A percentile compares a stretch with the other conserved stretches of the same genome.
Conservation (phyloP, 2,113 vertebrate genomes). For the Gallinago undulata region DNA sequence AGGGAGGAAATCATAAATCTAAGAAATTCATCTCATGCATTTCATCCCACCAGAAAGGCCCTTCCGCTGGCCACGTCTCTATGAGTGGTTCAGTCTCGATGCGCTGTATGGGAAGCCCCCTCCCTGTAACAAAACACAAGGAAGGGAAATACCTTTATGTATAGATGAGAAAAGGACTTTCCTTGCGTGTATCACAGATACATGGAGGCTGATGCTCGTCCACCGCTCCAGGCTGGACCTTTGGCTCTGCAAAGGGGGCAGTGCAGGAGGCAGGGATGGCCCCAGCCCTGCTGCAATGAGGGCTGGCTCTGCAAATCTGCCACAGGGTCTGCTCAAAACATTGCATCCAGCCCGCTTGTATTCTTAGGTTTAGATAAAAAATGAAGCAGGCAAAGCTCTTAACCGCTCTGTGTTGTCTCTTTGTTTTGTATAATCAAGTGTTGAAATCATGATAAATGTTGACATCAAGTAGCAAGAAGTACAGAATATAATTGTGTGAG, state of each 20-base stretch:
- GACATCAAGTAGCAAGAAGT: conserved; percentile 19
- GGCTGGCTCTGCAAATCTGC: neutral
- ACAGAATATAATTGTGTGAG: neutral
- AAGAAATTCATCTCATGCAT: neutral
- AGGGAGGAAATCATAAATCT: neutral
- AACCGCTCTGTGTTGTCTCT: neutral
- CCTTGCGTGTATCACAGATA: neutral
- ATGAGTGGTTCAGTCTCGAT: rapidly evolving
- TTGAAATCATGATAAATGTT: conserved; percentile 41
- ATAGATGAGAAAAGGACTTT: neutral
- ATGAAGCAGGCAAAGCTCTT: neutral
- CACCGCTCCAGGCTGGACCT: neutral
- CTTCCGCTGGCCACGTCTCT: neutral
- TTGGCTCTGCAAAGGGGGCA: neutral
- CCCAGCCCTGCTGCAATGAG: rapidly evolving
- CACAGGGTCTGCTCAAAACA: neutral
- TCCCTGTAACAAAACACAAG: neutral
- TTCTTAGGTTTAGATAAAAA: neutral
- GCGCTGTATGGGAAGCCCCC: neutral
- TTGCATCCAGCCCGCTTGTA: neutral
- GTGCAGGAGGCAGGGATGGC: neutral
- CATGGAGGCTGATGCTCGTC: neutral
- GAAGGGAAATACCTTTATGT: neutral
- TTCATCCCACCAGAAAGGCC: neutral
- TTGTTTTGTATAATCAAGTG: conserved; percentile 39